These are phyloP conservation scores for Anoplopoma fimbria DNA, from an alignment of 2,113 vertebrate species.

Conservation along the genomic window DNA sequence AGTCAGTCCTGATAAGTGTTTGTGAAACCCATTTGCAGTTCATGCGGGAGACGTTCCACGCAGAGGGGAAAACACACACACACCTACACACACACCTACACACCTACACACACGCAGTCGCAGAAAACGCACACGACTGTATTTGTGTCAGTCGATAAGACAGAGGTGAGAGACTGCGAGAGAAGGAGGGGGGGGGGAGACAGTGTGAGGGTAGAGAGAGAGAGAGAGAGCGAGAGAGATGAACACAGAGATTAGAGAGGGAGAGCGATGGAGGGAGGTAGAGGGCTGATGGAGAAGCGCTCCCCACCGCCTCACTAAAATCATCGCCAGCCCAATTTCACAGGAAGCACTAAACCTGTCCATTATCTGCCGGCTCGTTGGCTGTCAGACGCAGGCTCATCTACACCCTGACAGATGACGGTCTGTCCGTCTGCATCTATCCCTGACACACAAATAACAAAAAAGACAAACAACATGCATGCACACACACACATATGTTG, in stretches of 20 bases:
- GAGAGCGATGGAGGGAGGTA: conserved; percentile 56
- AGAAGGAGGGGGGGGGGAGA: conserved; percentile 7
- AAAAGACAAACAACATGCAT: not conserved
- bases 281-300: conserved; percentile 62
- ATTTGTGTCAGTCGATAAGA: conserved; percentile 76
- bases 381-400: conserved; percentile 67
- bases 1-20: conserved; percentile 76
- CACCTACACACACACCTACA: conserved; percentile 10
- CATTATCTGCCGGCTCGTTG: conserved; percentile 71
- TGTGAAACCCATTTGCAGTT: conserved; percentile 78
- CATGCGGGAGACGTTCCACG: conserved; percentile 59
- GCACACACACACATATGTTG: not conserved
- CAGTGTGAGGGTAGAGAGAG: not conserved
- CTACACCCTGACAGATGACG: conserved; percentile 68
- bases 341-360: conserved; percentile 75
- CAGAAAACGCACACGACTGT: conserved; percentile 45
- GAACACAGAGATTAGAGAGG: conserved; percentile 57
- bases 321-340: conserved; percentile 75
- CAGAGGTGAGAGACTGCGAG: conserved; percentile 45
- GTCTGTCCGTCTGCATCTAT: conserved; percentile 50
- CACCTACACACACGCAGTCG: not conserved
- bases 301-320: conserved; percentile 73
- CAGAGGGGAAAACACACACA: conserved; percentile 39
- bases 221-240: conserved; percentile 1
- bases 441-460: not conserved